phyloP scores from a whole-genome alignment of 2,797 vertebrate genomes.

The Argentina silus region DNA sequence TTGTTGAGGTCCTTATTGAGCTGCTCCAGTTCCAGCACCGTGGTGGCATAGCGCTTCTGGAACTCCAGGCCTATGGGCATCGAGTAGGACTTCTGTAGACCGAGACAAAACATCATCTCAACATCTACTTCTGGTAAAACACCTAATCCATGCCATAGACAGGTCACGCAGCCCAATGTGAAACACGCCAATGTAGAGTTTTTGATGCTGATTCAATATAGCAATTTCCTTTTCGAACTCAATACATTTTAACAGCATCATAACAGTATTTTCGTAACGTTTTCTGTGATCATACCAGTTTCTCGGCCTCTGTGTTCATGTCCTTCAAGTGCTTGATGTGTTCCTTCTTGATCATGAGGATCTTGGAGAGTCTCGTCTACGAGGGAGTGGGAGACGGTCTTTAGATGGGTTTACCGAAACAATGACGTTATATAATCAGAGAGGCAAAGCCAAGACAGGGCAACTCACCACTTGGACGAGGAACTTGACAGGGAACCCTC shows the following conservation, averaged over 20 bases:
- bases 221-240: neutral
- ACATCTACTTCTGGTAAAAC: too few species aligned
- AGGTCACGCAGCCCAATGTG: neutral
- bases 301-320: slow-evolving; percentile 99
- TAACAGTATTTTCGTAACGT: neutral
- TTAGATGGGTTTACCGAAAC: neutral
- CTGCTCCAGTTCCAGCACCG: slow-evolving; percentile 94
- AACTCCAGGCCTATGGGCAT: slow-evolving; percentile 92
- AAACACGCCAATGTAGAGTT: neutral
- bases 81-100: slow-evolving; percentile 92
- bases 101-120: too few species aligned
- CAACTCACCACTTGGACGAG: slow-evolving; percentile 95
- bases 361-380: slow-evolving; percentile 96
- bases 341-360: slow-evolving; percentile 99
- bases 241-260: neutral
- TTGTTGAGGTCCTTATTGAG: slow-evolving; percentile 99
- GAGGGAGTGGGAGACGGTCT: neutral
- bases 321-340: slow-evolving; percentile 97
- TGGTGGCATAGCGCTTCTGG: slow-evolving; percentile 94
- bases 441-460: slow-evolving; percentile 1
- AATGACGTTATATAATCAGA: neutral
- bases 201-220: neutral
- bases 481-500: slow-evolving; percentile 98
- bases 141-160: neutral
- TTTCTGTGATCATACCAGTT: slow-evolving; percentile 81